Conservation (phyloP, 2,797 vertebrate genomes). For the Acanthiza pusilla region DNA sequence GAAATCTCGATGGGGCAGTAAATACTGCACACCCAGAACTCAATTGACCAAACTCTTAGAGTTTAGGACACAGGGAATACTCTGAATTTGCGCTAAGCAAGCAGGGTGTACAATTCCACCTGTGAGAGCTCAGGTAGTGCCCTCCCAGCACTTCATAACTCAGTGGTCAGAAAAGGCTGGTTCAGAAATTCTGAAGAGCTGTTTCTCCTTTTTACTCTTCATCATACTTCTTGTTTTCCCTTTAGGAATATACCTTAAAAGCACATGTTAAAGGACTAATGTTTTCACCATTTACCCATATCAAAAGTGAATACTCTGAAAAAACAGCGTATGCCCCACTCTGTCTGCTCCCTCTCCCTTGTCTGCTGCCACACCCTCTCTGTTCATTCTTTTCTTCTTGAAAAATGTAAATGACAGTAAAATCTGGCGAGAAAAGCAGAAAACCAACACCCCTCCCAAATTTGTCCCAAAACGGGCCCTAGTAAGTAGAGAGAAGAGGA, state of each 20-base stretch:
- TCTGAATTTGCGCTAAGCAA: neutral
- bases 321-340: fast-evolving
- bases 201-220: neutral
- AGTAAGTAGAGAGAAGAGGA: neutral
- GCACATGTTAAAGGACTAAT: neutral
- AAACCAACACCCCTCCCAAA: neutral
- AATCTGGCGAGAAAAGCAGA: neutral
- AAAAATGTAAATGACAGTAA: neutral
- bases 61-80: neutral
- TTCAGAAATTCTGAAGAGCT: neutral
- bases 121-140: neutral
- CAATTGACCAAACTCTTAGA: neutral
- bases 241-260: neutral
- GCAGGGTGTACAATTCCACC: neutral
- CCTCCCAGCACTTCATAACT: neutral
- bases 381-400: neutral
- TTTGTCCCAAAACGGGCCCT: neutral
- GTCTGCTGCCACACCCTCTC: neutral
- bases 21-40: neutral
- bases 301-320: neutral
- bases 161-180: neutral
- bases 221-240: neutral
- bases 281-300: neutral
- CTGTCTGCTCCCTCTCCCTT: neutral
- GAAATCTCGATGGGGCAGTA: neutral